Base-by-base conservation (phyloP, 2,797 vertebrate species). In the Falco biarmicus region DNA sequence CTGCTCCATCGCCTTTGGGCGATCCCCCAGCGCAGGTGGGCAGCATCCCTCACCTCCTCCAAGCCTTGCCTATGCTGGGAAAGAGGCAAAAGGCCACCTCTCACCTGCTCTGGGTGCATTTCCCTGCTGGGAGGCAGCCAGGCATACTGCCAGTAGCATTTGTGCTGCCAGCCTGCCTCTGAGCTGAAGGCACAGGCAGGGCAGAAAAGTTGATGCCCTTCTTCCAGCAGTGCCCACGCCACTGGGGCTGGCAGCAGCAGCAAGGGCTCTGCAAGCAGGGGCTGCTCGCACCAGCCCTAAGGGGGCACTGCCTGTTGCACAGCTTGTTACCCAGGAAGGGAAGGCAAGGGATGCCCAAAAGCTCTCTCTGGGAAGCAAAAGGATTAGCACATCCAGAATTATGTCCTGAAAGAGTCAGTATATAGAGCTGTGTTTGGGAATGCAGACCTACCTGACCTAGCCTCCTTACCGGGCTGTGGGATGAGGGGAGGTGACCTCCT, bases 261-360 rank as follows among this genome's bases (percentile, higher is more conserved):
- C 53, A 13, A 34, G 11, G 26, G 28, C 14, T 54, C 56, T 19
- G 28, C n/a, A 16, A 37, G 41, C 11, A 37, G 29, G n/a, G 16
- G 15, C 45, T 48, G 24, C 29, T 60, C 1, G 1, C 6, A 8
- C 15, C 56, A 29, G 21, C 0, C 1, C 9, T 45, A 8, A 16
- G 25, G 29, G 11, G 28, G 7, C 39, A 25, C 28, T 4, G 4
- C 20, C 59, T 34, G 0, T 28, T 18, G 11, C 65, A 57, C 7
- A 11, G 39, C 56, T 68, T 53, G 32, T 68, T 57, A 34, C 26
- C 37, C 21, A 15, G 29, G 32, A n/a, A 54, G 2, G 20, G 10
- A 13, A 32, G 11, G 11, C 32, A 75, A 79, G 43, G 19, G 10
- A 45, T 12, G 11, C 45, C 32, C 34, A 26, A 21, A 65, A 43